Evolutionary conservation across 1,140 invertebrate genomes (phyloP), one percentile per base, ranked within the genome.

Genomic region (Apocrypta bakeri): DNA sequence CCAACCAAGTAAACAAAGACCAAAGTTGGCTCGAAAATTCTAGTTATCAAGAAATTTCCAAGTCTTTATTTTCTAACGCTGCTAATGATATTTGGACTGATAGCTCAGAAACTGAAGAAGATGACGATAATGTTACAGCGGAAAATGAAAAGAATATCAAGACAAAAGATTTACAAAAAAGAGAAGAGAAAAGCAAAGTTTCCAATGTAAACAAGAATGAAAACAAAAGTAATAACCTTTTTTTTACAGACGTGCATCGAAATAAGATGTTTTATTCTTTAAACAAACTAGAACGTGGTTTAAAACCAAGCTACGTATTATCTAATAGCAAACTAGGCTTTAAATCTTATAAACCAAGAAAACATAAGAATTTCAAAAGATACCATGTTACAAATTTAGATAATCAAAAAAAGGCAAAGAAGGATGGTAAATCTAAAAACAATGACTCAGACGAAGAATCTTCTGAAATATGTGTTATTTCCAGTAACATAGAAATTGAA

Each of bases 181-280:
- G 85, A 84, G 85, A 85, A 85, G 84, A 82, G 84, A 80, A 87
- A 88, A 83, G 85, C 79, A 86, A 84, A 78, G 75, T 84, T 84
- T 7, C 48, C 8, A 7, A 17, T 4, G 87, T 0, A 40, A 80
- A 77, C 83, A 87, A 72, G 69, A 84, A 83, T 75, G 84, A 85
- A 87, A 88, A 31, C 40, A 25, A 90, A 29, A 89, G 90, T n/a
- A 72, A 89, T 29, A 90, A 92, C 82, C 84, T 92, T 56, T 95
- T 93, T 87, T 93, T 90, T 85, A 92, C 94, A 79, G 94, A 95
- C 79, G 93, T 90, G 84, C 87, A 84, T 9, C 81, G 90, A 79
- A 91, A 91, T 33, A 89, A 85, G 79, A 89, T 90, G 72, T 93
- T 92, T 85, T 89, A 90, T 42, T 88, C 84, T 21, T 89, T 94